Conservation (phyloP, 64 coral and sea anemone species). For the Astreopora myriophthalma region DNA sequence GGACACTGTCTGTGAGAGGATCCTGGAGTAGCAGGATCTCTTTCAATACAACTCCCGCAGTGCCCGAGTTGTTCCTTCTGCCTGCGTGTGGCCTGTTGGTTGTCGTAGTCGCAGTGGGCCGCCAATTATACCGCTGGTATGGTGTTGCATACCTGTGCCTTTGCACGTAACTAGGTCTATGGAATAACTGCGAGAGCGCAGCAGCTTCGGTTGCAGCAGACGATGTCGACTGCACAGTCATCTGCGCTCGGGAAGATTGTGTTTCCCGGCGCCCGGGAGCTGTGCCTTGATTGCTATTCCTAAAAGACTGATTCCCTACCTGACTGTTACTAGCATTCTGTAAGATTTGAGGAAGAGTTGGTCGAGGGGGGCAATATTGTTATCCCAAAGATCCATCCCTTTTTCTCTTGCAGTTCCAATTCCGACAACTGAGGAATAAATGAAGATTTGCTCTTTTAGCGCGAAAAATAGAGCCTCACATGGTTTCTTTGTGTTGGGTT, state of each 20-base stretch:
- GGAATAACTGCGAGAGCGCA: neutral
- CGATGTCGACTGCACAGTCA: too few relatives aligned
- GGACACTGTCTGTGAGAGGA: neutral
- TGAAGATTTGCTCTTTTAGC: neutral
- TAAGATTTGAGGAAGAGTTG: neutral
- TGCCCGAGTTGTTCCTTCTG: neutral
- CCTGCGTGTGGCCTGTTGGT: neutral
- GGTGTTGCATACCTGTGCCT: neutral
- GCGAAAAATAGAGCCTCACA: neutral
- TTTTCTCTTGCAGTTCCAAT: neutral
- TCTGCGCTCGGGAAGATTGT: neutral
- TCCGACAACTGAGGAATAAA: neutral
- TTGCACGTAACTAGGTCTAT: neutral
- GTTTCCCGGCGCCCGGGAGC: too few relatives aligned
- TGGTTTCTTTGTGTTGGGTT: neutral
- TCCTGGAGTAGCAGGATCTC: neutral
- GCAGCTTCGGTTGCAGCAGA: neutral
- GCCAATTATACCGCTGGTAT: neutral
- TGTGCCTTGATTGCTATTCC: neutral
- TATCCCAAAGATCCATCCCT: neutral
- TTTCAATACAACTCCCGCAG: neutral
- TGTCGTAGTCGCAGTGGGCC: neutral
- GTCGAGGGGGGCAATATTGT: neutral
- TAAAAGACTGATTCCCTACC: neutral
- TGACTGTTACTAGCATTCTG: too few relatives aligned